Evolutionary conservation across 1,140 invertebrate species (phyloP).

Genomic region (Chironomus tepperi): DNA sequence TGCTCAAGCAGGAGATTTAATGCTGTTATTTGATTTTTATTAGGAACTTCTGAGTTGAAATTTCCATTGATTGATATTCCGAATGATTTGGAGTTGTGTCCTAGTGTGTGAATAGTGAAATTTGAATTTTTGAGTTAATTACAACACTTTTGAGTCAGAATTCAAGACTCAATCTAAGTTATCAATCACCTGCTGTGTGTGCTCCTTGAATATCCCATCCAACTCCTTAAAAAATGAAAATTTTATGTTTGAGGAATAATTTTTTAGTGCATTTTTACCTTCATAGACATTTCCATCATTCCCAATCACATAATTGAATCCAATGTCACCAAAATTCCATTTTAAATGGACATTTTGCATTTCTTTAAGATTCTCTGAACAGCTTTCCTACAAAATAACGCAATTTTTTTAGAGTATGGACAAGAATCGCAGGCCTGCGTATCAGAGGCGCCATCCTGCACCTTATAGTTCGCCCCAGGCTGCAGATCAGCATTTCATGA

Average conservation of each 20-base stretch:
- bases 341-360: conserved; percentile 53
- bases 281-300: conserved; percentile 60
- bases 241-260: too few species aligned
- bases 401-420: too few species aligned
- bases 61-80: conserved; percentile 65
- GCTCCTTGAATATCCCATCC: conserved; percentile 55
- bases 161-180: too few species aligned
- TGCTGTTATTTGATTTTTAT: conserved; percentile 47
- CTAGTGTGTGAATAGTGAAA: too few species aligned
- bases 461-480: too few species aligned
- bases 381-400: conserved; percentile 23
- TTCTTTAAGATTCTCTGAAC: conserved; percentile 36
- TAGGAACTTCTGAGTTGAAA: conserved; percentile 45
- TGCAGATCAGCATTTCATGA: too few species aligned
- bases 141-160: too few species aligned
- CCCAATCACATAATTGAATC: conserved; percentile 54
- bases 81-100: conserved; percentile 51
- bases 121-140: too few species aligned
- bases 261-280: too few species aligned
- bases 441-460: too few species aligned
- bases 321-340: conserved; percentile 47
- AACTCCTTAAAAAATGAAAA: too few species aligned
- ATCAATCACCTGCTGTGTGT: conserved; percentile 47
- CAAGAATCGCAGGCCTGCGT: too few species aligned
- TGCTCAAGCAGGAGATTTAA: conserved; percentile 50